Conservation (phyloP, 2,113 vertebrate genomes). For the Indicator indicator region DNA sequence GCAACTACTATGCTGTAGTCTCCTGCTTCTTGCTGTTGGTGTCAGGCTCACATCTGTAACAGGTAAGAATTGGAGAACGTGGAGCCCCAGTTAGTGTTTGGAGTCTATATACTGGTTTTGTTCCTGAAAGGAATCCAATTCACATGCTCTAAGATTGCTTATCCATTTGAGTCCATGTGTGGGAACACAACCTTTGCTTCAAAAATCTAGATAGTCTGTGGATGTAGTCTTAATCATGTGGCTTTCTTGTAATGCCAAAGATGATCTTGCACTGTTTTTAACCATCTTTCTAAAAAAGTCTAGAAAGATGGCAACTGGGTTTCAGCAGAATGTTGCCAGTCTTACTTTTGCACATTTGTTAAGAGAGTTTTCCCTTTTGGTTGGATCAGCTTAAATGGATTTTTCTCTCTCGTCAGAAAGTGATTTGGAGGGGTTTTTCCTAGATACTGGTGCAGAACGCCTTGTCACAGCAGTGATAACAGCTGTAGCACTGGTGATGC, state of each 20-base stretch:
- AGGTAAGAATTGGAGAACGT: accelerated
- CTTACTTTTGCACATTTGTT: neutral
- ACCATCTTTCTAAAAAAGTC: accelerated
- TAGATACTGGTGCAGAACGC: accelerated
- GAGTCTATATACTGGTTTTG: accelerated
- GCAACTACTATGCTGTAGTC: neutral
- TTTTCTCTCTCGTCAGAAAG: neutral
- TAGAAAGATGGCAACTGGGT: neutral
- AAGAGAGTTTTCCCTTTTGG: neutral
- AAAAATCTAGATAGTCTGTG: accelerated
- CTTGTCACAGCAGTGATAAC: accelerated
- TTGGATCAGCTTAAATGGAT: neutral
- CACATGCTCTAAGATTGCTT: accelerated
- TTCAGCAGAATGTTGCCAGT: accelerated
- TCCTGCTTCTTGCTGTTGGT: neutral
- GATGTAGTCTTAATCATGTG: accelerated
- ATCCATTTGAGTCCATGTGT: accelerated
- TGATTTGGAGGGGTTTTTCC: neutral
- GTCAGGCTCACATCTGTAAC: neutral
- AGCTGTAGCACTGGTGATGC: accelerated
- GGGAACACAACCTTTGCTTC: neutral
- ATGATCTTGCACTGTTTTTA: neutral
- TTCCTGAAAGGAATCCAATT: neutral
- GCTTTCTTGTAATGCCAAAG: neutral
- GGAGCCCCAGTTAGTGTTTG: accelerated